Conservation (phyloP, 2,113 vertebrate genomes). For the Euleptes europaea region DNA sequence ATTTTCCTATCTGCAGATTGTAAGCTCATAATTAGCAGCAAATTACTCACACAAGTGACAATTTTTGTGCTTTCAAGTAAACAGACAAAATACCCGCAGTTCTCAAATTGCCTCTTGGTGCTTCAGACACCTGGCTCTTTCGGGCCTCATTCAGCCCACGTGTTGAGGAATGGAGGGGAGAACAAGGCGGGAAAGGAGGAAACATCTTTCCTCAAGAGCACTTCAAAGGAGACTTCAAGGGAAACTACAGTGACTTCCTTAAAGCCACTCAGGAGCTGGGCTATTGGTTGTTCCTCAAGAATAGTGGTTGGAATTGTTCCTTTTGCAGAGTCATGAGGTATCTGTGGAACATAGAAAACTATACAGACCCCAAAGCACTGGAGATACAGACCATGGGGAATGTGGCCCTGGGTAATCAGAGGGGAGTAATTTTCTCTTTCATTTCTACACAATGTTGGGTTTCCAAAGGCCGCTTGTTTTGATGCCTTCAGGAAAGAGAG, state of each 20-base stretch:
- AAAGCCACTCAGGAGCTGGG: neutral
- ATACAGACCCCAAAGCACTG: neutral
- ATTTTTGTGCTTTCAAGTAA: constrained; percentile 81
- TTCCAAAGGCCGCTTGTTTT: neutral
- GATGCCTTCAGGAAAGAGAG: neutral
- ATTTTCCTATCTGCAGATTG: constrained; percentile 82
- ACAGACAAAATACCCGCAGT: constrained; percentile 76
- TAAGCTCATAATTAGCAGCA: constrained; percentile 79
- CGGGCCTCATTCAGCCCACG: constrained; percentile 44
- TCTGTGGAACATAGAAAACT: neutral
- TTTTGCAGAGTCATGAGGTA: neutral
- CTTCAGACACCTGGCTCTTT: constrained; percentile 69
- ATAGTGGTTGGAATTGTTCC: fast-evolving
- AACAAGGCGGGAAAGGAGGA: constrained; percentile 5
- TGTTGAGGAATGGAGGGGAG: neutral
- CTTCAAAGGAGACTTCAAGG: constrained; percentile 8
- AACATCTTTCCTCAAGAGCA: constrained; percentile 9
- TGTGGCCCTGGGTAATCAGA: neutral
- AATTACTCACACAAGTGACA: constrained; percentile 82
- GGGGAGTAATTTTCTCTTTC: neutral
- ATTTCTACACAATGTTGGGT: neutral
- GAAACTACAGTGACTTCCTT: neutral
- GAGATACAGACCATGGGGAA: neutral
- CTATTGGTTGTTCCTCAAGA: neutral
- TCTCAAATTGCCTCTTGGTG: constrained; percentile 72